Base-by-base conservation (phyloP, 2,797 vertebrate genomes). In the Smutsia gigantea region DNA sequence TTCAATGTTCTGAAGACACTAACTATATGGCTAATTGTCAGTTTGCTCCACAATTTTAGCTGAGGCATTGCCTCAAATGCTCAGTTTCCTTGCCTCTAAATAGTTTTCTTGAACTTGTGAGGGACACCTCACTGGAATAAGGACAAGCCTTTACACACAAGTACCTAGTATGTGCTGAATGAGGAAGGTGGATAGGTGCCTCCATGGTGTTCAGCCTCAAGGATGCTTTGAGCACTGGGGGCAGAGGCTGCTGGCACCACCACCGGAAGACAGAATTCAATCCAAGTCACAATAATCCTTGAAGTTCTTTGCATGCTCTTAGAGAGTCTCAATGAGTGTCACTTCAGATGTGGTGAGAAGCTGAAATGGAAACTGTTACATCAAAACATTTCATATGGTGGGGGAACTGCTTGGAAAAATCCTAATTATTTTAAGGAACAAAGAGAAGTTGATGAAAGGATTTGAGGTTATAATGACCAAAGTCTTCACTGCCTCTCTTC, bases 331-430 rank as follows among this genome's bases (percentile, higher is more conserved):
- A 94, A 64, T 57, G 77, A 92, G 71, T n/a, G 0, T 89, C 63
- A 85, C 94, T 97, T 97, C 46, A 96, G 97, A 97, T 98, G 97
- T 96, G 95, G 95, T 95, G 63, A 97, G 95, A 97, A 96, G 81
- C 95, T 92, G 96, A 97, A 96, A 97, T 98, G 97, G 96, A 98
- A 98, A 97, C 96, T 97, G 95, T 97, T 97, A 97, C 93, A 96
- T 94, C 85, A 96, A 97, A 97, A 97, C 96, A 64, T 97, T 97
- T 97, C 94, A 97, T 95, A 96, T 97, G 88, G 93, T 97, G 51
- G 53, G 85, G 94, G 94, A 14, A 81, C 87, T 92, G 84, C 95
- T 97, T 49, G 94, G 95, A 96, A 97, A 97, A 98, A 94, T 98
- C 68, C 82, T 94, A 95, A 86, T 74, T 97, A 93, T 97, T 97